phyloP scores from a whole-genome alignment of 2,888 invertebrate species.

The Epinotia bilunana region DNA sequence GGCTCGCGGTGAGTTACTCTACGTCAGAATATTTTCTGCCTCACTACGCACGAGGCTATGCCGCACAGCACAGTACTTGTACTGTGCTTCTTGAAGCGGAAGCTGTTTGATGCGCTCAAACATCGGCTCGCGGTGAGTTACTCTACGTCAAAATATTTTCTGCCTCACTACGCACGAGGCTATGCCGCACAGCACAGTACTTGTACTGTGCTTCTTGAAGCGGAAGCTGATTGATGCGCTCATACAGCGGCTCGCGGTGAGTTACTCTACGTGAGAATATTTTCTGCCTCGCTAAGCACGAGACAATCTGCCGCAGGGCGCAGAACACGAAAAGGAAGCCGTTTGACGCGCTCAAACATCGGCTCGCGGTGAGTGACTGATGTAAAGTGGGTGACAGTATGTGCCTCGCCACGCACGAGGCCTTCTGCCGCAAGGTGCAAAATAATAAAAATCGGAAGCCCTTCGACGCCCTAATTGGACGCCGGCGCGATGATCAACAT shows the following conservation, averaged over 20 bases:
- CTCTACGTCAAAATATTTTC: constrained; percentile 66
- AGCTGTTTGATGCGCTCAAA: neutral
- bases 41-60: constrained; percentile 92
- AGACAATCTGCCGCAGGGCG: constrained; percentile 91
- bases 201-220: too few relatives aligned
- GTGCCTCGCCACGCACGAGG: constrained; percentile 91
- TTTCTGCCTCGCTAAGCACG: constrained; percentile 92
- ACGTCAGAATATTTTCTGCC: constrained; percentile 86
- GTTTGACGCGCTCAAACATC: constrained; percentile 73
- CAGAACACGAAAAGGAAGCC: neutral
- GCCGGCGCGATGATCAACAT: constrained; percentile 53
- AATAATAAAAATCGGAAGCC: neutral
- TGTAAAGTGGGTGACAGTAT: constrained; percentile 71
- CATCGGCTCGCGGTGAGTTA: constrained; percentile 88
- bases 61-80: too few relatives aligned
- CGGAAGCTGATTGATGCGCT: constrained; percentile 96
- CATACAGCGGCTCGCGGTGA: constrained; percentile 91
- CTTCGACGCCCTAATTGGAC: constrained; percentile 86
- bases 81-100: too few relatives aligned
- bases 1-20: constrained; percentile 84
- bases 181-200: too few relatives aligned
- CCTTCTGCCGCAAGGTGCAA: constrained; percentile 89
- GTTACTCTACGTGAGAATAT: constrained; percentile 64
- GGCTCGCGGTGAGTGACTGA: constrained; percentile 85
- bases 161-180: constrained; percentile 92